Base-by-base conservation (phyloP, 1,140 invertebrate genomes). In the Dreissena polymorpha region DNA sequence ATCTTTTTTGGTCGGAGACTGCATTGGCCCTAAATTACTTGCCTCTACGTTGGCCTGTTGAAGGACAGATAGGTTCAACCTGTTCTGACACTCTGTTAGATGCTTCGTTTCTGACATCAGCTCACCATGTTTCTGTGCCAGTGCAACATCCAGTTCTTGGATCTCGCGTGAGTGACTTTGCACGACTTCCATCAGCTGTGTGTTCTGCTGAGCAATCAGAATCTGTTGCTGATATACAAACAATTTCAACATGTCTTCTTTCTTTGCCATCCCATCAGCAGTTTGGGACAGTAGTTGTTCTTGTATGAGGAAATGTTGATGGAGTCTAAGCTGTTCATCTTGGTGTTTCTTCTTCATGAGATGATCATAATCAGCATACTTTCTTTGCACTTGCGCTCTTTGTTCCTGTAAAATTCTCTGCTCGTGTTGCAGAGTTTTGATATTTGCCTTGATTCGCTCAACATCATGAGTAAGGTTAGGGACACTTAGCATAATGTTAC, bases 141-240 rank as follows among this genome's bases (percentile, higher is more conserved):
- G 21, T n/a, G 57, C 57, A 60, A 60, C 57, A 12, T 60, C 57
- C 21, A 60, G 57, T 6, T 60, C 57, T 23, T 60, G 16, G 16
- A 60, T 60, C 57, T 60, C 16, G 2, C 21, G 57, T 18, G 57
- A 18, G 21, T 60, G 57, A 6, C 21, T 60, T 23, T 60, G 57
- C 21, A 23, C 21, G 57, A 60, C 21, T 23, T 60, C 57, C 16
- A 60, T 60, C 39, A 67, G 10, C 57, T 73, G 25, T 0, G 21
- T 21, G 55, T 73, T 82, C 50, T 82, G 79, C 60, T 74, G 70
- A 55, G 68, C 25, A 7, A 73, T 13, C 60, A 82, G 18, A 16
- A 68, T 50, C 50, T 82, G 79, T 60, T 82, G 79, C 49, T 82
- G 79, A n/a, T 71, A 64, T 0, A 82, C 60, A 74, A 82, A 82